Base-by-base conservation (phyloP, 2,888 invertebrate species). In the Loripinus fragilis region DNA sequence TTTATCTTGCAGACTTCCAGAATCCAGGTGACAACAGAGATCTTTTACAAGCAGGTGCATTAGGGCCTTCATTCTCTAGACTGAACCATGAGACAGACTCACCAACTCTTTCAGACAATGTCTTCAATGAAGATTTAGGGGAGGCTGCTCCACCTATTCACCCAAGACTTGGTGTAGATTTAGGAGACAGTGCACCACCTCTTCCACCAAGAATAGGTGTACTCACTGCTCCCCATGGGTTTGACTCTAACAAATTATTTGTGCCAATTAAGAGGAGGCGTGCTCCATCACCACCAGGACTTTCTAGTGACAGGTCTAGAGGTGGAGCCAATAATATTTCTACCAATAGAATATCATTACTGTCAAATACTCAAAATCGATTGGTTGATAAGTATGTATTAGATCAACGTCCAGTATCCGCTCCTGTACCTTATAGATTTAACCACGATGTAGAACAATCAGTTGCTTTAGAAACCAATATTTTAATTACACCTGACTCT, bases 1-100 rank as follows among this genome's bases (percentile, higher is more conserved):
- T n/a, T n/a, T n/a, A n/a, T n/a, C 2, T 70, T 78, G 30, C 71
- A 88, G 88, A 87, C 64, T 86, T 86, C 20, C 86, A 86, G 64
- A 86, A 86, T 68, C 87, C 86, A 15, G 76, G 73, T 67, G 84
- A 86, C 35, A 75, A 79, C 2, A 71, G 55, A 50, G 85, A 85
- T 20, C 42, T 82, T 30, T 85, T 76, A n/a, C 75, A 74, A 20
- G 74, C 83, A 0, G 85, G 78, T 45, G 83, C 81, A 38, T 67
- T 67, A 15, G 84, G 83, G 12, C 83, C 83, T 12, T 55, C 55
- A 0, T 80, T 79, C 0, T 65, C 74, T 1, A 72, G 65, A 15
- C 76, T 78, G 0, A 77, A 77, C 60, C 78, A 80, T 35, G 68
- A 74, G 33, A 84, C 76, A 35, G 75, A 65, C 65, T 79, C 81